These are phyloP conservation scores for Heterochromis multidens DNA, from an alignment of 2,113 vertebrate species.

Conservation along the genomic window DNA sequence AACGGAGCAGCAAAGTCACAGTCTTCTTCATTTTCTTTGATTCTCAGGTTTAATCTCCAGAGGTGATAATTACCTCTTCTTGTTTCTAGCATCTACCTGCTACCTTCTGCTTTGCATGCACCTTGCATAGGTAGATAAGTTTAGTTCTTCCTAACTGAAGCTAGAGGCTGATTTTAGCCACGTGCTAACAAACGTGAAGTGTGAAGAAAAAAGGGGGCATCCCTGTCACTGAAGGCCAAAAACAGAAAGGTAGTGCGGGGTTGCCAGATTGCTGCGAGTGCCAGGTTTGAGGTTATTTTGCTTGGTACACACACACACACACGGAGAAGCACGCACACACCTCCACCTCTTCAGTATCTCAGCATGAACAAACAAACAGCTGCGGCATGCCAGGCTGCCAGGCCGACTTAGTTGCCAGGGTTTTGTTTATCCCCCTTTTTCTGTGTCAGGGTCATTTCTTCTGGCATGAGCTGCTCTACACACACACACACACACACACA, in stretches of 20 bases:
- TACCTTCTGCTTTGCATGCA: not conserved
- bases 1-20: not conserved
- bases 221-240: not conserved
- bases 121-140: not conserved
- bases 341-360: not conserved
- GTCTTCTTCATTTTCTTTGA: not conserved
- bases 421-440: conserved; percentile 31
- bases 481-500: not conserved
- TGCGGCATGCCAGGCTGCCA: conserved; percentile 10
- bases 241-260: not conserved
- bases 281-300: conserved; percentile 5
- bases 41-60: not conserved
- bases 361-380: conserved; percentile 44
- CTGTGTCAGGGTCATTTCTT: conserved; percentile 34
- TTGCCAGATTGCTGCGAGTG: conserved; percentile 7
- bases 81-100: not conserved
- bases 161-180: not conserved
- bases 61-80: not conserved
- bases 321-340: not conserved
- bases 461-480: not conserved
- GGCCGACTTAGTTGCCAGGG: conserved; percentile 16
- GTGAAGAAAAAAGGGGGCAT: not conserved
- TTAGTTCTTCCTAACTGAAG: not conserved
- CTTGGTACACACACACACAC: not conserved
- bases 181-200: not conserved